Evolutionary conservation across 2,888 invertebrate genomes (phyloP), one percentile per base, ranked within the genome.

Genomic region (Hololepta plana): DNA sequence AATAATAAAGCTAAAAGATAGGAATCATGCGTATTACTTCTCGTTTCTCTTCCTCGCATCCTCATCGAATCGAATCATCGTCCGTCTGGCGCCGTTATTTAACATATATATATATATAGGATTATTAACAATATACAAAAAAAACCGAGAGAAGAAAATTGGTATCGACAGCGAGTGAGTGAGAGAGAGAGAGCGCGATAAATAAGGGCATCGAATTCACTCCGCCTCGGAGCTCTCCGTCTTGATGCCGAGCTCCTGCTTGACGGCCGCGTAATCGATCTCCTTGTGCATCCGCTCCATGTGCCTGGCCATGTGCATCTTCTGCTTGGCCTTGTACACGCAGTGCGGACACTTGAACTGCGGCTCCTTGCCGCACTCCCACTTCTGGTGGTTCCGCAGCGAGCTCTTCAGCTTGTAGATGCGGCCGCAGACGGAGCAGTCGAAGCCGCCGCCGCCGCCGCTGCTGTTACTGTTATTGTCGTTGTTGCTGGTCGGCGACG

Each of bases 381-480:
- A 80, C 53, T 79, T 79, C 60, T 77, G 76, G 49, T 80, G 80
- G 53, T 80, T 79, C 34, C 79, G 65, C 43, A 80, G 58, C 32
- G 82, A 82, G 40, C 81, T 81, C 57, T 84, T 84, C 39, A 84
- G 64, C 53, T 84, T 84, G 59, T 85, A 85, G 35, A 77, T 71
- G 38, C 84, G 66, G 33, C 80, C 81, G 56, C 85, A 85, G 44
- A 77, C 77, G 28, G 75, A 70, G 55, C 81, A 81, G 31, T 71
- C 66, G 63, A 77, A 79, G 46, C 66, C 62, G 37, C 64, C 62
- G 37, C 39, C 39, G n/a, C 37, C 40, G 6, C 11, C 6, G 15
- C 14, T 24, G 36, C 36, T 32, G 26, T 37, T 26, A 19, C 33
- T 35, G 24, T 26, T 31, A 19, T 35, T 38, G 21, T 19, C 9